Conservation (phyloP, 2,888 invertebrate species). For the Abscondita cerata region DNA sequence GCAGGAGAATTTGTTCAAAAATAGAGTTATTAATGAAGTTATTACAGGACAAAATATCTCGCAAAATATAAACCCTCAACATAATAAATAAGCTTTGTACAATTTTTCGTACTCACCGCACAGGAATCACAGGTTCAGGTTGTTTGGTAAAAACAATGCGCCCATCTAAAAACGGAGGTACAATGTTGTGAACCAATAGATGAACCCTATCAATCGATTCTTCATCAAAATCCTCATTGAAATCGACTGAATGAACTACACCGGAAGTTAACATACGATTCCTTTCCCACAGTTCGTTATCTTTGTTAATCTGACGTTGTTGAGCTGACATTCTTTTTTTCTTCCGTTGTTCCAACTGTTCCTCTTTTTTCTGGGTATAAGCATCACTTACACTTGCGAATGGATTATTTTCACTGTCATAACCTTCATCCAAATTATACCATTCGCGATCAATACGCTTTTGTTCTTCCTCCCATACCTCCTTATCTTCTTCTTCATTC, state of each 20-base stretch:
- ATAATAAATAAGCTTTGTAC: too few relatives aligned
- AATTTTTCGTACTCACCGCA: constrained; percentile 66
- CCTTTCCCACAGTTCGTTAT: constrained; percentile 98
- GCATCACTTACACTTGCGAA: constrained; percentile 90
- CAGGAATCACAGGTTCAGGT: constrained; percentile 98
- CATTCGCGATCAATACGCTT: constrained; percentile 92
- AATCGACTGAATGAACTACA: constrained; percentile 87
- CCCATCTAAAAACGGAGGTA: constrained; percentile 98
- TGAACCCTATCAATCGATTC: constrained; percentile 95
- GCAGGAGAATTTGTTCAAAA: too few relatives aligned
- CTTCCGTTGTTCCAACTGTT: constrained; percentile 87
- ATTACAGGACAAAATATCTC: too few relatives aligned
- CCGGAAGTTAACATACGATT: constrained; percentile 97
- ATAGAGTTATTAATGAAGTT: too few relatives aligned
- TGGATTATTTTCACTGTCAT: constrained; percentile 91
- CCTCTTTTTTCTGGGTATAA: constrained; percentile 92
- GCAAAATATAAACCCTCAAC: too few relatives aligned
- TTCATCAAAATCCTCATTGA: constrained; percentile 94
- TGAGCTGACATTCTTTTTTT: constrained; percentile 95
- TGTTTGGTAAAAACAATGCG: constrained; percentile 99
- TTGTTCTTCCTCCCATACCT: constrained; percentile 91
- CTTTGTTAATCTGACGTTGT: constrained; percentile 95
- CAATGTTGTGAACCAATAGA: constrained; percentile 95
- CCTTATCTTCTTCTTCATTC: constrained; percentile 75
- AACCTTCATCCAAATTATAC: constrained; percentile 96